Conservation (phyloP, 2,797 vertebrate genomes). For the Sebastes glaucus region DNA sequence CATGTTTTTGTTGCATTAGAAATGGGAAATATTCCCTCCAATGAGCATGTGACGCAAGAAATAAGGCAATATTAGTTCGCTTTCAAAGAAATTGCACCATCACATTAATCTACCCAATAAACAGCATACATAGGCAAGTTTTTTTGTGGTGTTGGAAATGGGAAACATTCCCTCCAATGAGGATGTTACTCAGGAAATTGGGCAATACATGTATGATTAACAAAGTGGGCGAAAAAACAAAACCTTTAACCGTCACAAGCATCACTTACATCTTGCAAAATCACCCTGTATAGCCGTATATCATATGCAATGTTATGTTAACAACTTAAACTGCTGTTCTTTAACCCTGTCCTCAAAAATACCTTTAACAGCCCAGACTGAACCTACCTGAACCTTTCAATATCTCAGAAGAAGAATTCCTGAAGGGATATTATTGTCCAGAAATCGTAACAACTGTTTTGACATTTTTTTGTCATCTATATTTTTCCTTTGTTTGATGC, state of each 20-base stretch:
- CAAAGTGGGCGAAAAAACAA: neutral
- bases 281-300: neutral
- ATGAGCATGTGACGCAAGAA: neutral
- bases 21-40: neutral
- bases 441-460: slow-evolving; percentile 12
- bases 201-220: neutral
- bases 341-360: neutral
- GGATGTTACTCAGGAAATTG: slow-evolving; percentile 21
- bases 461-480: neutral
- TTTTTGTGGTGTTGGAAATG: slow-evolving; percentile 10
- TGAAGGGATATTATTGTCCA: neutral
- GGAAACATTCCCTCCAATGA: slow-evolving; percentile 20
- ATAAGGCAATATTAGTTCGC: neutral
- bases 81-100: neutral
- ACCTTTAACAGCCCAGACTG: neutral
- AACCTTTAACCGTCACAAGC: neutral
- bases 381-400: neutral
- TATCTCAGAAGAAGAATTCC: neutral
- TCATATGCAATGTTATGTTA: neutral
- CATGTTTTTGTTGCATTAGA: neutral
- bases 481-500: neutral
- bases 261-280: slow-evolving; percentile 21
- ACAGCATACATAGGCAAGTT: neutral
- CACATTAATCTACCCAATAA: neutral
- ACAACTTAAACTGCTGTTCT: neutral